These are phyloP conservation scores for Atherix ibis DNA, from an alignment of 2,888 invertebrate genomes.

Conservation along the genomic window DNA sequence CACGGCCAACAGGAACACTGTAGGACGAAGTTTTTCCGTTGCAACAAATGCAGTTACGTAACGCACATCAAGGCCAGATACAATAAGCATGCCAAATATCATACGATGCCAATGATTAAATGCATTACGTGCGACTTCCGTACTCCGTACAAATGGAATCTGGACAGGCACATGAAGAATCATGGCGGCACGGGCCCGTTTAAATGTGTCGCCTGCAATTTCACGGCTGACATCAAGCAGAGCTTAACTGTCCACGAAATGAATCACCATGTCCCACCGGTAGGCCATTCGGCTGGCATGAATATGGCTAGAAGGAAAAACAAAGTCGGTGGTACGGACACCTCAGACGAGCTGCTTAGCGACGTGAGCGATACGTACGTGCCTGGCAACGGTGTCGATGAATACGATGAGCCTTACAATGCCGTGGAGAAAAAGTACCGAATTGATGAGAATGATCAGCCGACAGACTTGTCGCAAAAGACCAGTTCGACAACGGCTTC, in stretches of 20 bases:
- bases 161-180: conserved; percentile 85
- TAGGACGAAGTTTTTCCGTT: conserved; percentile 66
- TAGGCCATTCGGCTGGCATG: conserved; percentile 44
- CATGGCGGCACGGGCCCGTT: conserved; percentile 76
- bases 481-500: conserved; percentile 30
- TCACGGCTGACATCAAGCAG: conserved; percentile 82
- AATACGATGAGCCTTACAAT: conserved; percentile 23
- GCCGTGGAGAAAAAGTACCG: conserved; percentile 15
- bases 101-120: conserved; percentile 88
- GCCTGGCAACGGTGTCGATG: conserved; percentile 23
- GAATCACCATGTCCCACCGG: conserved; percentile 74
- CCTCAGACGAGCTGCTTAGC: conserved; percentile 13
- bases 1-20: conserved; percentile 65
- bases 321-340: conserved; percentile 51
- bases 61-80: conserved; percentile 80
- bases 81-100: conserved; percentile 86
- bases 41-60: conserved; percentile 78
- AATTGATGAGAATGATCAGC: conserved; percentile 25
- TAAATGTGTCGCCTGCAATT: conserved; percentile 74
- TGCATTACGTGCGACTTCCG: conserved; percentile 87
- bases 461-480: conserved; percentile 31
- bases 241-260: conserved; percentile 82
- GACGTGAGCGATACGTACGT: conserved; percentile 9
- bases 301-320: conserved; percentile 46
- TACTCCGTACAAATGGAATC: conserved; percentile 83